Conservation (phyloP, 2,888 invertebrate species). For the Hanleya hanleyi region DNA sequence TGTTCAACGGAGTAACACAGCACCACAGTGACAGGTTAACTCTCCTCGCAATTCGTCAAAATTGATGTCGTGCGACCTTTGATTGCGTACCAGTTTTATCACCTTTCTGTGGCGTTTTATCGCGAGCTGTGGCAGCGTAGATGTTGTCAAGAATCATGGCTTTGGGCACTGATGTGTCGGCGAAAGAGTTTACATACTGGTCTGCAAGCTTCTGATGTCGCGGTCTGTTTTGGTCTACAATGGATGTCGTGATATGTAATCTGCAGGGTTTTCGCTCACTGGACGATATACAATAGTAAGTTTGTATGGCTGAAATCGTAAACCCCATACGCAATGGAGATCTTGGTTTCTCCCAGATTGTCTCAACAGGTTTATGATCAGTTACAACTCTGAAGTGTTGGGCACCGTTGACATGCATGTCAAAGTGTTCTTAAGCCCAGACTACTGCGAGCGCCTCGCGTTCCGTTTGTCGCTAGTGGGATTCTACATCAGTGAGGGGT, state of each 20-base stretch:
- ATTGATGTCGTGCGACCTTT: background rate
- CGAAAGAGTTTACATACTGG: constrained; percentile 30
- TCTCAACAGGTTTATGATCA: constrained; percentile 46
- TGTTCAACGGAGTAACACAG: background rate
- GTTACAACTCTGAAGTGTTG: constrained; percentile 42
- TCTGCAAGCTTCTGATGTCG: constrained; percentile 21
- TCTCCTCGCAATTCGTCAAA: background rate
- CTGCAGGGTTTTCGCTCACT: constrained; percentile 42
- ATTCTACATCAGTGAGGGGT: constrained; percentile 30
- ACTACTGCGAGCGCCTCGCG: constrained; percentile 43
- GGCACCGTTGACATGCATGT: constrained; percentile 44
- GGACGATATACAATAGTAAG: constrained; percentile 30
- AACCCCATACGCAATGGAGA: constrained; percentile 41
- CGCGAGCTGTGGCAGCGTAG: background rate
- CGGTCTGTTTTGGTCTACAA: no score
- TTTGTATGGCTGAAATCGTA: constrained; percentile 39
- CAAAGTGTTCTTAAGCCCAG: constrained; percentile 49
- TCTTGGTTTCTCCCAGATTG: constrained; percentile 25
- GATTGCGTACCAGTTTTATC: background rate
- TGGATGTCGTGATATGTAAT: constrained; percentile 43
- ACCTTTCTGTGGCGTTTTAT: constrained; percentile 7
- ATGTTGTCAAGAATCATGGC: constrained; percentile 7
- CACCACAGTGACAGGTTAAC: background rate
- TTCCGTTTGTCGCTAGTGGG: constrained; percentile 45
- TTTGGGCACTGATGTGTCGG: constrained; percentile 21